Percentiles rank a stretch among this genome's conserved stretches.
phyloP scores from a whole-genome alignment of 2,888 invertebrate species.

The Drosophila kokeensis region DNA sequence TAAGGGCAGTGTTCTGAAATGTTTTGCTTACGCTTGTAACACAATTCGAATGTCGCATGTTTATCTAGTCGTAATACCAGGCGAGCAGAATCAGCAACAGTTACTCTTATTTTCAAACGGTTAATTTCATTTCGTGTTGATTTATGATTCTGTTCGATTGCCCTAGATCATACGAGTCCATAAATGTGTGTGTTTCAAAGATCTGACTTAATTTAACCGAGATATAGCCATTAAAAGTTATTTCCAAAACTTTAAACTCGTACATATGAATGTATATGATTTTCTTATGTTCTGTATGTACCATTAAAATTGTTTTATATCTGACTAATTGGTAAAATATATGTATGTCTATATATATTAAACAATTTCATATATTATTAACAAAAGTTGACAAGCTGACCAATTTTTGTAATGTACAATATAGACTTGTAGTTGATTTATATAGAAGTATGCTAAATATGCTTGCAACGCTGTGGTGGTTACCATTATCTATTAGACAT shows the following conservation, averaged over 20 bases:
- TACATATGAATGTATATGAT: conserved; percentile 39
- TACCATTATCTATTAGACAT: conserved; percentile 73
- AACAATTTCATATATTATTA: conserved; percentile 69
- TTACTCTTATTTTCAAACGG: background rate
- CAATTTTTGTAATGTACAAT: conserved; percentile 72
- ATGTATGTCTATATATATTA: conserved; percentile 51
- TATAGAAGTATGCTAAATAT: conserved; percentile 60
- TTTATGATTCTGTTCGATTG: background rate
- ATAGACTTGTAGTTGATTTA: conserved; percentile 48
- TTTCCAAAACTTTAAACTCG: conserved; percentile 8
- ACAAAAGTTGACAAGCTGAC: conserved; percentile 77
- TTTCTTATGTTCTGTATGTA: conserved; percentile 34
- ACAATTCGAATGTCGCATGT: background rate
- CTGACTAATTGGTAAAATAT: conserved; percentile 69
- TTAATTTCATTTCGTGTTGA: background rate
- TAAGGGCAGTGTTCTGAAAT: background rate
- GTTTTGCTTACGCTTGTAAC: background rate
- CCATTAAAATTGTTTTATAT: conserved; percentile 65
- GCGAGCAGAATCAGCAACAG: background rate
- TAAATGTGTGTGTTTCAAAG: background rate
- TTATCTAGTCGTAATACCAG: background rate
- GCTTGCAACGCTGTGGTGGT: conserved; percentile 60
- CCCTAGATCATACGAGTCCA: background rate
- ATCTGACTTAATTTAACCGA: conserved; percentile 5
- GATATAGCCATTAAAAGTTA: conserved; percentile 3